Conservation (phyloP, 2,797 vertebrate genomes). For the Danio aesculapii region DNA sequence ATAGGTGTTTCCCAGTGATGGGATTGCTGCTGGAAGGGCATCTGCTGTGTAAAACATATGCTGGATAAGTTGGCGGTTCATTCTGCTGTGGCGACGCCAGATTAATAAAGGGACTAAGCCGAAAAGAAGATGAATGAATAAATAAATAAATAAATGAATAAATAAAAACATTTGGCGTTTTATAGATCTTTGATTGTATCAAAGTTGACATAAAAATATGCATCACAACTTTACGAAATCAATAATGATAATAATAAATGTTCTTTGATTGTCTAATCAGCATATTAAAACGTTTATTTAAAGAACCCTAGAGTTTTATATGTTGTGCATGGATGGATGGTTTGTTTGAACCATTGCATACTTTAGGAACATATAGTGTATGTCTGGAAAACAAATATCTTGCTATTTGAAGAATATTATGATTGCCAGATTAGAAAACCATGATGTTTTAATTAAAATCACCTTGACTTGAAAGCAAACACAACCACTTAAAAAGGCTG, state of each 20-base stretch:
- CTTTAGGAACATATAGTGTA: neutral
- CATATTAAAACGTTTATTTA: too few species aligned
- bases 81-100: too few species aligned
- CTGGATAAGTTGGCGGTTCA: too few species aligned
- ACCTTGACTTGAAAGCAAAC: conserved; percentile 25
- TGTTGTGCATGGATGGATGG: neutral
- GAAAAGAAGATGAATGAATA: too few species aligned
- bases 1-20: too few species aligned
- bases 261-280: neutral
- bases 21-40: too few species aligned
- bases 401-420: conserved; percentile 42
- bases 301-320: neutral
- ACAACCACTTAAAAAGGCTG: conserved; percentile 31
- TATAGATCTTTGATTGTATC: neutral
- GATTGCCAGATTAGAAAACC: conserved; percentile 33
- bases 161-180: neutral
- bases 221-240: neutral
- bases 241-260: neutral
- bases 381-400: neutral
- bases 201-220: neutral
- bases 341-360: neutral
- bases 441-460: conserved; percentile 44
- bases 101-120: too few species aligned
- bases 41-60: too few species aligned
- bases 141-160: too few species aligned